Percentiles rank a stretch among this genome's conserved stretches.
These are phyloP conservation scores for Trichechus manatus DNA, from an alignment of 2,113 vertebrate genomes.

Conservation along the genomic window DNA sequence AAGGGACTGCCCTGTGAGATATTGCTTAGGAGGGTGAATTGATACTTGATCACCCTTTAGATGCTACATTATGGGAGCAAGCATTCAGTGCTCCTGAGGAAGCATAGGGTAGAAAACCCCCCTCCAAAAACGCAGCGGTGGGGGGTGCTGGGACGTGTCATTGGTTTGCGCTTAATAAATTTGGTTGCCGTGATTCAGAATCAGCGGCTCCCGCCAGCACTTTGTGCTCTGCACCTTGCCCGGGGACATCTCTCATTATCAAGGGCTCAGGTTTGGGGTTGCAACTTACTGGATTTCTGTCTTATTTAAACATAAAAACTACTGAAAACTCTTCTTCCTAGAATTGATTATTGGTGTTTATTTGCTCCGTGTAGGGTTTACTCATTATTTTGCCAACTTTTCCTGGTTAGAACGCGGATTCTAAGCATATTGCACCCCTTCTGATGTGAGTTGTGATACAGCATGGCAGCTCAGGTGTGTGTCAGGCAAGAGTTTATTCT, in stretches of 20 bases:
- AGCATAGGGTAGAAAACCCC: background rate
- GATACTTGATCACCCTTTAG: conserved; percentile 62
- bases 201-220: background rate
- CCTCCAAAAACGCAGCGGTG: background rate
- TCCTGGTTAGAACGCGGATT: conserved; percentile 3
- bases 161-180: conserved; percentile 46
- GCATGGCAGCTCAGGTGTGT: background rate
- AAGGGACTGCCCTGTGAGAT: background rate
- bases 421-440: background rate
- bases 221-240: background rate
- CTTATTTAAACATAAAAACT: conserved; percentile 59
- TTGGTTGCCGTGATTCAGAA: background rate
- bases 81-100: conserved; percentile 54
- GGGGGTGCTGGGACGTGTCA: background rate
- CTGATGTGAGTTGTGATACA: background rate
- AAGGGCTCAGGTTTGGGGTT: background rate
- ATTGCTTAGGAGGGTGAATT: conserved; percentile 42
- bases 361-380: background rate
- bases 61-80: background rate
- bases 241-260: background rate
- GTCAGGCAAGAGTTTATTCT: background rate
- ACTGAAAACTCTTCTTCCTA: conserved; percentile 30
- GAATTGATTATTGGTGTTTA: conserved; percentile 10
- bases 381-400: background rate
- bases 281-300: conserved; percentile 21